Percentiles rank a stretch among this genome's conserved stretches.
Conservation (phyloP, 2,113 vertebrate genomes). For the Serinus canaria region DNA sequence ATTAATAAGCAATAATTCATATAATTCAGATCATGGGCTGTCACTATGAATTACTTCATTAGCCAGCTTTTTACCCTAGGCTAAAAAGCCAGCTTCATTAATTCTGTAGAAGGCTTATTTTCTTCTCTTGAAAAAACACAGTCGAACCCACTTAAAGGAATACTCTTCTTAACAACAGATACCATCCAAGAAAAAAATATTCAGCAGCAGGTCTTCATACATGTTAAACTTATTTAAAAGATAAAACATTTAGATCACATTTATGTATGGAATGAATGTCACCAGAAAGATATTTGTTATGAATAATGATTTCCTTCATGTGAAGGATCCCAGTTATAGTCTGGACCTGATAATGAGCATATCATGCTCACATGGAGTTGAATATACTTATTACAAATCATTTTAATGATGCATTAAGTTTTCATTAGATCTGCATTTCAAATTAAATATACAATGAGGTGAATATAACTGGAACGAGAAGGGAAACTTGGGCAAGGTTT, state of each 20-base stretch:
- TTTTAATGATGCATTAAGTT: constrained; percentile 69
- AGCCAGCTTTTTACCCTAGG: constrained; percentile 68
- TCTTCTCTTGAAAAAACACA: constrained; percentile 24
- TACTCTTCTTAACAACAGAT: neutral
- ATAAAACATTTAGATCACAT: neutral
- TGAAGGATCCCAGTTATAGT: neutral
- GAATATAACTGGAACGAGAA: neutral
- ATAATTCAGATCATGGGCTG: constrained; percentile 54
- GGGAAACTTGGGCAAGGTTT: neutral
- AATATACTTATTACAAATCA: constrained; percentile 51
- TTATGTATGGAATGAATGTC: neutral
- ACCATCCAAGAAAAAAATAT: neutral
- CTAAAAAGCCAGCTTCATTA: constrained; percentile 73
- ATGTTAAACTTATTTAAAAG: neutral
- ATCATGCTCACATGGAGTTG: constrained; percentile 16
- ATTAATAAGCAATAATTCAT: constrained; percentile 80
- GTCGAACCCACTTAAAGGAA: neutral
- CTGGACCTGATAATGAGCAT: neutral
- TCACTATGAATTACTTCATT: constrained; percentile 73
- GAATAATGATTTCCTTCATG: constrained; percentile 1
- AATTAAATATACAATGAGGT: neutral
- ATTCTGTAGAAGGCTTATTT: constrained; percentile 63
- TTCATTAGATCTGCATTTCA: constrained; percentile 54
- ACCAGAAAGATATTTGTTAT: neutral
- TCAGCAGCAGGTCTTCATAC: neutral